Conservation (phyloP, 2,888 invertebrate species). For the Cinara cedri region DNA sequence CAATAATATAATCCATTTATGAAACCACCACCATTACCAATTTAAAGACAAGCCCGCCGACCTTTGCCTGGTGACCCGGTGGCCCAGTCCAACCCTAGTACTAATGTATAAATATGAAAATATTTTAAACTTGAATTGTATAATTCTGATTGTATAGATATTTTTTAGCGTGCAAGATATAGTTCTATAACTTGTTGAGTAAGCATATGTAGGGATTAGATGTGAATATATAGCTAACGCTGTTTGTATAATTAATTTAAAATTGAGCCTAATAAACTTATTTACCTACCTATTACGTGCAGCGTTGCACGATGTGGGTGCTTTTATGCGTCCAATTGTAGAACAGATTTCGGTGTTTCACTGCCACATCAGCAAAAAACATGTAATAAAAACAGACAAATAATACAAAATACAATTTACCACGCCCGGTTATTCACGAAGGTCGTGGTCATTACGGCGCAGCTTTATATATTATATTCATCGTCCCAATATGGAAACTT, state of each 20-base stretch:
- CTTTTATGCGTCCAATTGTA: slow-evolving; percentile 25
- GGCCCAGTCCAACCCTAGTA: too few species aligned
- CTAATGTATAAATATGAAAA: too few species aligned
- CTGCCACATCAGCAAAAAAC: neutral
- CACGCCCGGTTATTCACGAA: slow-evolving; percentile 45
- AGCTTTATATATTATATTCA: neutral
- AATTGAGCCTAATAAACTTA: neutral
- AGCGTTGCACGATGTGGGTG: neutral
- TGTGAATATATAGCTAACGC: neutral
- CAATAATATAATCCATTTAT: too few species aligned
- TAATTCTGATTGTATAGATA: too few species aligned
- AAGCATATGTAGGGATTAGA: too few species aligned
- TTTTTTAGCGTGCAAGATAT: neutral
- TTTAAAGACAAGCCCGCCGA: too few species aligned
- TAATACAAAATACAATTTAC: slow-evolving; percentile 5
- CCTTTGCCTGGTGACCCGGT: too few species aligned
- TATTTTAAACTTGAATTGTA: too few species aligned
- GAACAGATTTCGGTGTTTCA: neutral
- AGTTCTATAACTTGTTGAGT: neutral
- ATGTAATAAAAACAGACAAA: slow-evolving; percentile 15
- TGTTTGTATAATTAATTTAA: slow-evolving; percentile 11
- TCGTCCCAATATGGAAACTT: slow-evolving; percentile 53
- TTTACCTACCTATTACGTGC: neutral
- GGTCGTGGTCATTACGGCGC: slow-evolving; percentile 45
- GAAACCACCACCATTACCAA: too few species aligned